These are phyloP conservation scores for Oreohelix idahoensis DNA, from an alignment of 1,140 invertebrate genomes.

Conservation along the genomic window DNA sequence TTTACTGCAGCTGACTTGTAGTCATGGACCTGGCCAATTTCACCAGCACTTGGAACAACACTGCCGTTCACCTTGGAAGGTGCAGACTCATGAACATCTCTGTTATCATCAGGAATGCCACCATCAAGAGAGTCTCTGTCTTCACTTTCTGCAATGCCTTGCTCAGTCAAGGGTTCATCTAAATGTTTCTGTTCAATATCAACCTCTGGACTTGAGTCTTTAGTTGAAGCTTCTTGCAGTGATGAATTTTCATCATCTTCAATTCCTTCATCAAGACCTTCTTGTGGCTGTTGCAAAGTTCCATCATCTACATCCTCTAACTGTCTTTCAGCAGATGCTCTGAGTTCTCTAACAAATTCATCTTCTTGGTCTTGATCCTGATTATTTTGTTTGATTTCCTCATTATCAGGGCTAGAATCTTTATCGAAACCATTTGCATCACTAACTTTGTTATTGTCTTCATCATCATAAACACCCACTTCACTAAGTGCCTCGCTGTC, in stretches of 20 bases:
- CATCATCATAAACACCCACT: constrained; percentile 19
- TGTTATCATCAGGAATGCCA: constrained; percentile 52
- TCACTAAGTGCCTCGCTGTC: constrained; percentile 8
- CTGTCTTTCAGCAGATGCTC: constrained; percentile 27
- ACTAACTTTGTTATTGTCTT: constrained; percentile 41
- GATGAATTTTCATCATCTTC: constrained; percentile 48
- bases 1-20: not conserved
- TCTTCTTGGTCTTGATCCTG: not conserved
- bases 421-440: constrained; percentile 26
- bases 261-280: constrained; percentile 40
- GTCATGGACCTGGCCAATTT: not conserved
- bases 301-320: constrained; percentile 28
- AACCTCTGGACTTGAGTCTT: constrained; percentile 39
- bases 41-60: not conserved
- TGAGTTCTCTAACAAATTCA: not conserved
- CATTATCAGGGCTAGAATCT: not conserved
- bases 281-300: constrained; percentile 15
- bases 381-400: not conserved
- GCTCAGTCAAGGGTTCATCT: not conserved
- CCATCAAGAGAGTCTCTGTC: constrained; percentile 58
- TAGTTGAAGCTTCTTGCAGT: constrained; percentile 60
- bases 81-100: constrained; percentile 50
- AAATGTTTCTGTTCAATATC: not conserved
- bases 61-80: constrained; percentile 14
- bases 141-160: constrained; percentile 37